Evolutionary conservation across 2,888 invertebrate genomes (phyloP), one percentile per base, ranked within the genome.

Genomic region (Synanthedon myopaeformis): DNA sequence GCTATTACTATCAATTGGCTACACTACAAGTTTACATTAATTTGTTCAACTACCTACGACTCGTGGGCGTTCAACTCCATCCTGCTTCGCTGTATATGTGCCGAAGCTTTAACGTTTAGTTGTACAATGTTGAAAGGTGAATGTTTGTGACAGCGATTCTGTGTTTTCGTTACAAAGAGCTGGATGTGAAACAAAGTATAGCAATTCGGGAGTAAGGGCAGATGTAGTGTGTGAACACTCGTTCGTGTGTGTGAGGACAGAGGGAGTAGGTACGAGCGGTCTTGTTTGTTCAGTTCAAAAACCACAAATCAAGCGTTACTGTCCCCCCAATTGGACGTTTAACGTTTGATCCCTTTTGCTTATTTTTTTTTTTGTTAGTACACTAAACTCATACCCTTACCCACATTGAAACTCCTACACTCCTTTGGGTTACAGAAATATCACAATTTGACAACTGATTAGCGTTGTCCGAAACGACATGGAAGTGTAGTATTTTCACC

Each of bases 301-400:
- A 67, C 72, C 74, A 72, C 74, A 79, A 76, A 79, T 77, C 72
- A 72, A 72, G 67, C 64, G 61, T 55, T 62, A 61, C 67, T 66
- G 65, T 49, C 23, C 17, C 35, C 17, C 23, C 49, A 53, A 63
- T 61, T 54, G 55, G 42, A 28, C 23, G 52, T 45, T 41, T 51
- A 49, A 14, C 45, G 45, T 45, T 45, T 45, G 45, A 45, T 14
- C 45, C n/a, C n/a, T 6, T 14, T 45, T 45, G 45, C 45, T 12
- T 8, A n/a, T 14, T 8, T 8, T 35, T 49, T 49, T 11, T 17
- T 49, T 17, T 49, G 23, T 49, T 49, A 23, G 14, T 17, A 49
- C 19, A 49, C 23, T 12, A 49, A 49, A 45, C 45, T 8, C 10
- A 35, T 35, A 2, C 35, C 10, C 35, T 35, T 3, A 10, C 8